A percentile compares a stretch with the other conserved stretches of the same genome.
phyloP scores from a whole-genome alignment of 2,113 vertebrate species.

The Zosterops borbonicus region DNA sequence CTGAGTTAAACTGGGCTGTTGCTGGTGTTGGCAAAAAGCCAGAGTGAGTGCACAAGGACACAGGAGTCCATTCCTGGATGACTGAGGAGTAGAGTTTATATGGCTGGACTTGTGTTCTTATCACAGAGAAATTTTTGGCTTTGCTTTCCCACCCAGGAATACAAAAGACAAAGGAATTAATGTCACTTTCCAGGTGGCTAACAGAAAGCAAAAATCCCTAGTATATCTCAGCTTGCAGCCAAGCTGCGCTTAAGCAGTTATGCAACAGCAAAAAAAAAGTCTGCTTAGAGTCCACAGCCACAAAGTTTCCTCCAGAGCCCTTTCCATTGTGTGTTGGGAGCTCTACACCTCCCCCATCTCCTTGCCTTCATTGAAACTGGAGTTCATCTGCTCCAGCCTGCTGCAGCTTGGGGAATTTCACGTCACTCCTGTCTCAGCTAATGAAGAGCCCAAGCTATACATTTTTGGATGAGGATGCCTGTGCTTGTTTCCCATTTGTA shows the following conservation, averaged over 20 bases:
- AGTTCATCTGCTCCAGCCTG: background rate
- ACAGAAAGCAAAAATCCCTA: background rate
- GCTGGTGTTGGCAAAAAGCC: background rate
- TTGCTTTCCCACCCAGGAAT: background rate
- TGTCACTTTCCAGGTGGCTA: background rate
- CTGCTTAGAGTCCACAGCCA: background rate
- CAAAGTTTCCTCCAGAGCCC: background rate
- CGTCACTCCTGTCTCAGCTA: background rate
- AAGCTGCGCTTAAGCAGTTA: background rate
- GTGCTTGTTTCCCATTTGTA: background rate
- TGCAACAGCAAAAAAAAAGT: background rate
- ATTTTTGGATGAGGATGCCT: slow-evolving; percentile 10
- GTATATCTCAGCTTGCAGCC: background rate
- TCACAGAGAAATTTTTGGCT: background rate
- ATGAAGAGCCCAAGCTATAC: background rate
- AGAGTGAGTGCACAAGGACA: background rate
- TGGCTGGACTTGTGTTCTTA: background rate
- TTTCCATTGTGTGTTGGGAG: background rate
- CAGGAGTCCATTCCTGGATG: background rate
- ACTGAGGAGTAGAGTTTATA: background rate
- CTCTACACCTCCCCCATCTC: background rate
- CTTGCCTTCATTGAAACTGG: background rate
- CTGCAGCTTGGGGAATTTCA: background rate
- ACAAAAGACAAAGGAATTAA: background rate
- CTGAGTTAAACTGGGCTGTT: background rate